Evolutionary conservation across 2,113 vertebrate genomes (phyloP).

Genomic region (Ptilorrhoa leucosticta): DNA sequence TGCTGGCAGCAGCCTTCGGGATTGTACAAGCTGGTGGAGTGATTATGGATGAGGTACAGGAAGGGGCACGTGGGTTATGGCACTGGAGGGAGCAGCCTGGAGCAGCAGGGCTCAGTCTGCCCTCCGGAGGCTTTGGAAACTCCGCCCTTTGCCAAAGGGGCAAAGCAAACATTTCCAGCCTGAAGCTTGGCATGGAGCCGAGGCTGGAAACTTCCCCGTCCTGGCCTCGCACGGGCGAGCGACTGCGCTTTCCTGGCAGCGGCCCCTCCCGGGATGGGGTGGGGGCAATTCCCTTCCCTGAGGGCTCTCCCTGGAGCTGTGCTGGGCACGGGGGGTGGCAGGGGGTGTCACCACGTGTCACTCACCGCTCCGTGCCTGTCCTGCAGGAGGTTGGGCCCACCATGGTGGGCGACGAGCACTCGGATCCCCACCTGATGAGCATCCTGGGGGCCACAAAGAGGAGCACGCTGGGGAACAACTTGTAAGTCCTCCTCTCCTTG

Average conservation of each 20-base stretch:
- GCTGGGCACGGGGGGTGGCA: not conserved
- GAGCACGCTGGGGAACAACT: slow-evolving; percentile 89
- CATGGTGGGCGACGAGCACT: slow-evolving; percentile 90
- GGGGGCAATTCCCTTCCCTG: not conserved
- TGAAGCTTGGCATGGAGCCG: not conserved
- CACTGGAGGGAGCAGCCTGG: accelerated
- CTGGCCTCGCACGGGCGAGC: not conserved
- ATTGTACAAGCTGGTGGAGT: accelerated
- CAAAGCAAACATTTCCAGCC: not conserved
- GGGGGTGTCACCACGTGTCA: accelerated
- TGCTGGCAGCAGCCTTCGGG: not conserved
- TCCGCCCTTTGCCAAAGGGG: not conserved
- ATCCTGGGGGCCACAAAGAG: slow-evolving; percentile 90
- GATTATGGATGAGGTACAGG: accelerated
- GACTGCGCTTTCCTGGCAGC: not conserved
- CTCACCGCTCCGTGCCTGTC: not conserved
- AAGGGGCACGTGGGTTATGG: accelerated
- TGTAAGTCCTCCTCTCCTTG: slow-evolving; percentile 78
- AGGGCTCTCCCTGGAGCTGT: not conserved
- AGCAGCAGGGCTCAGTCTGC: not conserved
- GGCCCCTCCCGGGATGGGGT: not conserved
- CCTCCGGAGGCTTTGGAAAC: not conserved
- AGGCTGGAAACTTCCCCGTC: not conserved
- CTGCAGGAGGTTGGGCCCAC: slow-evolving; percentile 92
- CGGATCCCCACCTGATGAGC: slow-evolving; percentile 85